Percentiles rank a stretch among this genome's conserved stretches.
Evolutionary conservation across 2,797 vertebrate genomes (phyloP).

Genomic region (Enteromius argenteus): DNA sequence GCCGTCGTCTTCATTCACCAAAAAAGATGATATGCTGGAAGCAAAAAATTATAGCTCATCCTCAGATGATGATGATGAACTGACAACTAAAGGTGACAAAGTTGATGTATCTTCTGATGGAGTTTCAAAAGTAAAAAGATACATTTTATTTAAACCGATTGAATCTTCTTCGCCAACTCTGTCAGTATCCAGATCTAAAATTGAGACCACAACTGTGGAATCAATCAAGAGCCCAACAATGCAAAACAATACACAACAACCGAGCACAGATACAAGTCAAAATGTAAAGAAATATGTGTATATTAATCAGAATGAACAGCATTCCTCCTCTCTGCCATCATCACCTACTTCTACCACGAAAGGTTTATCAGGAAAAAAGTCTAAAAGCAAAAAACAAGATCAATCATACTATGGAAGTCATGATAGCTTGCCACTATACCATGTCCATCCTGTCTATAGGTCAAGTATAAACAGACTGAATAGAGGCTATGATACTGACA

Average conservation of each 20-base stretch:
- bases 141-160: conserved; percentile 30
- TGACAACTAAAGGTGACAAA: background rate
- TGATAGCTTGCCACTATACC: conserved; percentile 53
- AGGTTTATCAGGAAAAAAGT: conserved; percentile 10
- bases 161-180: conserved; percentile 1
- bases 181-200: background rate
- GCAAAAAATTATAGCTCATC: background rate
- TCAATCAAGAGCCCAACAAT: background rate
- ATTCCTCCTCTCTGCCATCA: conserved; percentile 14
- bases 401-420: conserved; percentile 37
- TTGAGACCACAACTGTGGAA: background rate
- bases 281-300: conserved; percentile 3
- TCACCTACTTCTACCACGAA: background rate
- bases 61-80: conserved; percentile 4
- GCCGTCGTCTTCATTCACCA: background rate
- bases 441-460: conserved; percentile 64
- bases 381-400: conserved; percentile 24
- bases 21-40: conserved; percentile 3
- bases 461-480: conserved; percentile 36
- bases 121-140: conserved; percentile 33
- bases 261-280: conserved; percentile 10
- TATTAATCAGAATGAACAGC: conserved; percentile 6
- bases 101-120: background rate
- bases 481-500: conserved; percentile 12
- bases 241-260: too few relatives aligned